These are phyloP conservation scores for Macrophya alboannulata DNA, from an alignment of 2,888 invertebrate genomes.

Conservation along the genomic window DNA sequence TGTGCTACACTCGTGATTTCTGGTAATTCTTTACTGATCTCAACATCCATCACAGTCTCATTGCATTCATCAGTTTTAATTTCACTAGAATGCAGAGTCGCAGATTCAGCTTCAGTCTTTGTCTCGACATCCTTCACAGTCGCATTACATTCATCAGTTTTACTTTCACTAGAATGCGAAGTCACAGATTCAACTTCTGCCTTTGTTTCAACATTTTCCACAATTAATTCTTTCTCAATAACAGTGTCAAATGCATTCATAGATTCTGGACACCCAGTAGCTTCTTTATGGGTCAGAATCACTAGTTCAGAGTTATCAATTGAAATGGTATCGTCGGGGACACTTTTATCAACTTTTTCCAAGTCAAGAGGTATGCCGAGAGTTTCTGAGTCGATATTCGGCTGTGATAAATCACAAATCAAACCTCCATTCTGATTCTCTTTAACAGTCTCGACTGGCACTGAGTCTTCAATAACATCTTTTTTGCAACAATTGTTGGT, in stretches of 20 bases:
- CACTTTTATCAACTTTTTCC: not conserved
- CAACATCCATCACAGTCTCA: not conserved
- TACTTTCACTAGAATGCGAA: not conserved
- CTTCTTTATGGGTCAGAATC: not conserved
- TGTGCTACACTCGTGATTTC: not conserved
- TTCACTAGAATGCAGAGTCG: not conserved
- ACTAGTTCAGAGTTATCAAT: not conserved
- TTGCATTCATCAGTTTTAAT: not conserved
- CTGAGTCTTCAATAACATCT: not conserved
- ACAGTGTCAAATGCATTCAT: not conserved
- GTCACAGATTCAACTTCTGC: not conserved
- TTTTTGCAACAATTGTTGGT: conserved; percentile 43
- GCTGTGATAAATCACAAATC: not conserved
- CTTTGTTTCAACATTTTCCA: conserved; percentile 35
- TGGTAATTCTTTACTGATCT: not conserved
- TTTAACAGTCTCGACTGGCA: not conserved
- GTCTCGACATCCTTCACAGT: conserved; percentile 20
- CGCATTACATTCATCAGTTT: conserved; percentile 11
- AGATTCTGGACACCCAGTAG: not conserved
- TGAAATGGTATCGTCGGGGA: conserved; percentile 56
- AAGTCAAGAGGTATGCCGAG: not conserved
- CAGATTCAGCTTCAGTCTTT: not conserved
- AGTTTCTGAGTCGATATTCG: not conserved
- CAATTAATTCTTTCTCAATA: not conserved
- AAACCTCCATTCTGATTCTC: not conserved